Evolutionary conservation across 2,888 invertebrate genomes (phyloP).

Genomic region (Leptinotarsa rubiginosa): DNA sequence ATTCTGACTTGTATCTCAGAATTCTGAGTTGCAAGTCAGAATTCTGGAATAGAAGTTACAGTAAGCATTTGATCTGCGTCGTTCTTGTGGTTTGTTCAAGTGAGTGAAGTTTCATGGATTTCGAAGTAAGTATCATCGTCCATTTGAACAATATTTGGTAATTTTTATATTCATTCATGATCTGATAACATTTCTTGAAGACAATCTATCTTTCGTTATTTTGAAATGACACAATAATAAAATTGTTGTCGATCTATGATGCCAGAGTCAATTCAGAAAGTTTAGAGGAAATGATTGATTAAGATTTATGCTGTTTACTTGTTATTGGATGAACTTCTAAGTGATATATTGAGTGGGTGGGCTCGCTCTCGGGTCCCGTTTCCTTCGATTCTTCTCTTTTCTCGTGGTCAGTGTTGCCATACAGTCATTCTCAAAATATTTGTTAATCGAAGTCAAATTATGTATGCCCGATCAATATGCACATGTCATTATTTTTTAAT

Average conservation of each 20-base stretch:
- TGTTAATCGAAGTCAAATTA: neutral
- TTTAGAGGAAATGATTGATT: neutral
- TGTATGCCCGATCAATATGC: neutral
- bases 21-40: neutral
- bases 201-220: neutral
- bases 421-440: neutral
- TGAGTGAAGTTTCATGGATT: neutral
- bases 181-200: neutral
- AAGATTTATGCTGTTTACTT: neutral
- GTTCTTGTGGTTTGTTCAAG: neutral
- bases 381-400: neutral
- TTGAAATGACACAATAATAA: neutral
- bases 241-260: neutral
- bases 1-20: neutral
- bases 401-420: neutral
- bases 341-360: neutral
- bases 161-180: neutral
- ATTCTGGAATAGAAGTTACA: neutral
- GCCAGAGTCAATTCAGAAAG: neutral
- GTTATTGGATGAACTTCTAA: neutral
- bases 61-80: neutral
- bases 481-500: neutral
- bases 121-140: neutral
- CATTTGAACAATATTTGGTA: neutral
- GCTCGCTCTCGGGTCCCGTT: neutral